phyloP scores from a whole-genome alignment of 2,888 invertebrate species.

The Hirtodrosophila alboralis region DNA sequence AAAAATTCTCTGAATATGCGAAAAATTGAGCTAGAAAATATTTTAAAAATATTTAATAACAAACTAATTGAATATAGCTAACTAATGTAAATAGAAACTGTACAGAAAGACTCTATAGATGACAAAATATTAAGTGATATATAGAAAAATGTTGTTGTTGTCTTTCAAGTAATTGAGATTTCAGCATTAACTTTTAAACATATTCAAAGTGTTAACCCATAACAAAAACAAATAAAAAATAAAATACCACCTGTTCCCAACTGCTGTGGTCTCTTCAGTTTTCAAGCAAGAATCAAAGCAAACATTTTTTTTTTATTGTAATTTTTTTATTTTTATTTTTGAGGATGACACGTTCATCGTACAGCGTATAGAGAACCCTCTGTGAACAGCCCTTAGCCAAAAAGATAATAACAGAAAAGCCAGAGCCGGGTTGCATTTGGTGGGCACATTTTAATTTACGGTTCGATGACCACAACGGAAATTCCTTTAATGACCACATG shows the following conservation, averaged over 20 bases:
- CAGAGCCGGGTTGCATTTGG: slow-evolving; percentile 39
- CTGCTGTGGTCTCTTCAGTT: slow-evolving; percentile 2
- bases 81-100: too few species aligned
- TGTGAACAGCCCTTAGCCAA: not conserved
- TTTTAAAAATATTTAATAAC: too few species aligned
- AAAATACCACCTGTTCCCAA: slow-evolving; percentile 25
- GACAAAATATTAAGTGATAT: too few species aligned
- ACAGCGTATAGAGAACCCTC: not conserved
- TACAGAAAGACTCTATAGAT: too few species aligned
- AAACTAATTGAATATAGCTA: too few species aligned
- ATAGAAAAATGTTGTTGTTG: too few species aligned
- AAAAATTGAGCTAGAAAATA: too few species aligned
- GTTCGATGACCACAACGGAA: slow-evolving; percentile 77
- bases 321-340: slow-evolving; percentile 31
- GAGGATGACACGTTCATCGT: slow-evolving; percentile 20
- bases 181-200: too few species aligned
- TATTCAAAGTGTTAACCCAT: slow-evolving; percentile 1
- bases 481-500: slow-evolving; percentile 76
- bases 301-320: slow-evolving; percentile 27
- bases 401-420: slow-evolving; percentile 4
- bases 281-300: slow-evolving; percentile 52
- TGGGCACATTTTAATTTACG: slow-evolving; percentile 73
- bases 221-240: not conserved
- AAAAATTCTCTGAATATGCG: too few species aligned
- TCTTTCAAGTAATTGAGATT: too few species aligned